Percentiles rank a stretch among this genome's conserved stretches.
phyloP scores from a whole-genome alignment of 2,113 vertebrate genomes.

The Todiramphus saurophagus region DNA sequence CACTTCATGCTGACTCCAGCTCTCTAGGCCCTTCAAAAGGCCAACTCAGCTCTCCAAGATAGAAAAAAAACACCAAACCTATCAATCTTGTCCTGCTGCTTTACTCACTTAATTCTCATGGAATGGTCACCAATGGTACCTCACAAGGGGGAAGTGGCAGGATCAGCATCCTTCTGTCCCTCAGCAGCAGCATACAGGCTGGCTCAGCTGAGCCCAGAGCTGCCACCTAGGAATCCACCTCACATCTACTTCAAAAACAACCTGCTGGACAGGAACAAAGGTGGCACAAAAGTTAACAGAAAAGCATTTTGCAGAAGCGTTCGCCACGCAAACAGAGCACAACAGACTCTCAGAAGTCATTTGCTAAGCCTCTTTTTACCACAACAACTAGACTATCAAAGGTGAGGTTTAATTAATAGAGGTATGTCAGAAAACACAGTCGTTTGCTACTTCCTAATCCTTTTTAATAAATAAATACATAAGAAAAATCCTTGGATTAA shows the following conservation, averaged over 20 bases:
- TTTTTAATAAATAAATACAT: background rate
- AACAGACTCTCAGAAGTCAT: accelerated
- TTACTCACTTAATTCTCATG: background rate
- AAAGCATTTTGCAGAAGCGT: background rate
- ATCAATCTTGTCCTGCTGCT: background rate
- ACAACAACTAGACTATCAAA: background rate
- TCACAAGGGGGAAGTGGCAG: background rate
- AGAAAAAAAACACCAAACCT: background rate
- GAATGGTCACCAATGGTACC: accelerated
- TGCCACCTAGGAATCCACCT: background rate
- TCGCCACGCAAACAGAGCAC: background rate
- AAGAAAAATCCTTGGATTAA: background rate
- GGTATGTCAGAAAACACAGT: background rate
- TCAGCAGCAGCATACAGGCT: too few relatives aligned
- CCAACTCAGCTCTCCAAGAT: background rate
- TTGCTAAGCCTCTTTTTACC: background rate
- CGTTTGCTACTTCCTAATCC: background rate
- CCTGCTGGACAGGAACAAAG: background rate
- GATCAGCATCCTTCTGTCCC: background rate
- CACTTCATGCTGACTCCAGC: background rate
- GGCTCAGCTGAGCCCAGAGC: background rate
- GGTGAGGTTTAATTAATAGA: background rate
- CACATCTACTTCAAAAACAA: background rate
- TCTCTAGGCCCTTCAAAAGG: background rate
- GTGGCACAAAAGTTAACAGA: background rate